phyloP scores from a whole-genome alignment of 2,888 invertebrate genomes.

The Limenitis camilla region DNA sequence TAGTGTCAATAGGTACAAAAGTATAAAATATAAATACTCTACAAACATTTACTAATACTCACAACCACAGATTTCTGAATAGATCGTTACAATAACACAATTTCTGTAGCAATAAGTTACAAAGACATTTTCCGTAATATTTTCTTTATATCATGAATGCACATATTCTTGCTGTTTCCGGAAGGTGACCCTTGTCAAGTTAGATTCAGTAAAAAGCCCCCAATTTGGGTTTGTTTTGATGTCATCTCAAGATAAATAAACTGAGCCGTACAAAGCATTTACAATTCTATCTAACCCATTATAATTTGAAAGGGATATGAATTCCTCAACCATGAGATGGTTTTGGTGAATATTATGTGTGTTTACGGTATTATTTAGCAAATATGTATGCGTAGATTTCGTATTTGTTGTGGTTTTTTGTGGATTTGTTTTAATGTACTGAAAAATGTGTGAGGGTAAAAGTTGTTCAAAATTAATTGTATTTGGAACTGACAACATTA shows the following conservation, averaged over 20 bases:
- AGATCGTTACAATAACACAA: neutral
- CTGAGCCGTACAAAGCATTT: neutral
- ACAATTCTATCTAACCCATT: neutral
- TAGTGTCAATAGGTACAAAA: too few relatives aligned
- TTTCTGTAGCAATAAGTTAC: conserved; percentile 3
- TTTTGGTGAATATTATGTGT: too few relatives aligned
- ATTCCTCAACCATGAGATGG: too few relatives aligned
- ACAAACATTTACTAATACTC: neutral
- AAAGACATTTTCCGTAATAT: neutral
- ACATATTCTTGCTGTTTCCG: conserved; percentile 5
- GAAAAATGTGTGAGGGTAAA: too few relatives aligned
- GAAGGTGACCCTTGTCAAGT: conserved; percentile 58
- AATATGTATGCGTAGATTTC: too few relatives aligned
- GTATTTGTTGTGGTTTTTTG: too few relatives aligned
- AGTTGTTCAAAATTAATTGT: too few relatives aligned
- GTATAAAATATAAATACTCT: too few relatives aligned
- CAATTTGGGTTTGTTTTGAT: conserved; percentile 61
- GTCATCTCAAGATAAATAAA: conserved; percentile 41
- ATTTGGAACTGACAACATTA: too few relatives aligned
- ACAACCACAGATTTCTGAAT: neutral
- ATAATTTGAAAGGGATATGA: neutral
- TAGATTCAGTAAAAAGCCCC: conserved; percentile 61
- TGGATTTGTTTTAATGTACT: too few relatives aligned
- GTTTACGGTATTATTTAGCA: too few relatives aligned
- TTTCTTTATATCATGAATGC: conserved; percentile 2